phyloP scores from a whole-genome alignment of 2,888 invertebrate genomes.

The Aleiodes testaceus region DNA sequence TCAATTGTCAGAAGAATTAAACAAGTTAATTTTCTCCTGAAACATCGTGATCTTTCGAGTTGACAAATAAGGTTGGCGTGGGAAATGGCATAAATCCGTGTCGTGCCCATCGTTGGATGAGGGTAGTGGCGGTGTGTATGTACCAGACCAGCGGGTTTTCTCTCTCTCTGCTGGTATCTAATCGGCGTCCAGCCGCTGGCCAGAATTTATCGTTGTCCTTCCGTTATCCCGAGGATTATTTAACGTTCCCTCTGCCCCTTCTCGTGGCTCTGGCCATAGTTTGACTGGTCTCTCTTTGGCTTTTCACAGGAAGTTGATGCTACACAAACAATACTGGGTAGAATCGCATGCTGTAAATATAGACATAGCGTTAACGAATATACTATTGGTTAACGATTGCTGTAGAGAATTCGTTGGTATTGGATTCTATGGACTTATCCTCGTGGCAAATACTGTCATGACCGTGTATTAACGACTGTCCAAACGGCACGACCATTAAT shows the following conservation, averaged over 20 bases:
- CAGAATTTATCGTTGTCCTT: conserved; percentile 55
- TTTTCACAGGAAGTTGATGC: too few relatives aligned
- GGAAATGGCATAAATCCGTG: conserved; percentile 4
- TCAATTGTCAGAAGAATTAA: too few relatives aligned
- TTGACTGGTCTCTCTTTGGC: not conserved
- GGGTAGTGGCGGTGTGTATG: conserved; percentile 4
- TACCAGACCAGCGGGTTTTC: conserved; percentile 32
- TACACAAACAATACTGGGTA: too few relatives aligned
- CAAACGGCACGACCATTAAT: too few relatives aligned
- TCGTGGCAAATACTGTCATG: not conserved
- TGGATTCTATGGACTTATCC: not conserved
- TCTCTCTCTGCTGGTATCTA: conserved; percentile 47
- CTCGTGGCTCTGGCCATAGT: not conserved
- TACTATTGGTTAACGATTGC: not conserved
- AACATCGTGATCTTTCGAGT: not conserved
- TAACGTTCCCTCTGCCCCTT: conserved; percentile 44
- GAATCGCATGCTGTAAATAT: conserved; percentile 2
- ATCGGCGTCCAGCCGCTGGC: conserved; percentile 52
- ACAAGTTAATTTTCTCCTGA: too few relatives aligned
- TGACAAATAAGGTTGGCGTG: conserved; percentile 35
- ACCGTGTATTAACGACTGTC: too few relatives aligned
- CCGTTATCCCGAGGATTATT: conserved; percentile 55
- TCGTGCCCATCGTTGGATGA: not conserved
- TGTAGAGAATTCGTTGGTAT: not conserved
- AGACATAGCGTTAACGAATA: not conserved